A percentile compares a stretch with the other conserved stretches of the same genome.
phyloP scores from a whole-genome alignment of 2,113 vertebrate species.

The Fulmarus glacialis region DNA sequence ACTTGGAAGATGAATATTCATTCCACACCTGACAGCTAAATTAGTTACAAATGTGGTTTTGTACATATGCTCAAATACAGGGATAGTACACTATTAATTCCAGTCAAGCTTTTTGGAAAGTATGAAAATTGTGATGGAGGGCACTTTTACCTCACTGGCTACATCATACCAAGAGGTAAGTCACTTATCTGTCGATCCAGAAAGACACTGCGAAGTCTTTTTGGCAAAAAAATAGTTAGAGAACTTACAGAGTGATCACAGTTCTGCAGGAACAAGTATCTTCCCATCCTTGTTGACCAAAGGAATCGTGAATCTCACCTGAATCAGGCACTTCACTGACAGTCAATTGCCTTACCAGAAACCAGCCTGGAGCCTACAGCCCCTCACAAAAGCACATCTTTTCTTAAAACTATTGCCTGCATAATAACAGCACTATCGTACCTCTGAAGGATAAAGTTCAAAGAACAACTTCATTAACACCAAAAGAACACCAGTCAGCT shows the following conservation, averaged over 20 bases:
- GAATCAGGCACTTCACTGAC: not conserved
- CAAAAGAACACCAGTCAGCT: rapidly evolving
- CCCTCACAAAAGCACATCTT: not conserved
- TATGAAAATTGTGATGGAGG: not conserved
- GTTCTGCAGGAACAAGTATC: not conserved
- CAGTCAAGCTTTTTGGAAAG: not conserved
- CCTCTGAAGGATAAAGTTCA: not conserved
- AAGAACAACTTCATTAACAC: not conserved
- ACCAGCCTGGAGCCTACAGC: not conserved
- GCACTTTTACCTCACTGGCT: not conserved
- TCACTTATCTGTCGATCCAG: not conserved
- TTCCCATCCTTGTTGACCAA: not conserved
- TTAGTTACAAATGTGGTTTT: not conserved
- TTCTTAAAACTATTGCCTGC: not conserved
- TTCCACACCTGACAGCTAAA: not conserved
- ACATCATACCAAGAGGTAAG: not conserved
- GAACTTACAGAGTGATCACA: not conserved
- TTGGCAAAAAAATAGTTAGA: not conserved
- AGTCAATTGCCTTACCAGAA: not conserved
- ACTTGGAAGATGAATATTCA: not conserved
- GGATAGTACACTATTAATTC: not conserved
- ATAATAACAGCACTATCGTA: not conserved
- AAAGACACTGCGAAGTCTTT: not conserved
- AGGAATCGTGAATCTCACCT: not conserved
- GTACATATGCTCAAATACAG: not conserved